Evolutionary conservation across 2,113 vertebrate species (phyloP), one percentile per base, ranked within the genome.

Genomic region (Phyllopteryx taeniolatus): DNA sequence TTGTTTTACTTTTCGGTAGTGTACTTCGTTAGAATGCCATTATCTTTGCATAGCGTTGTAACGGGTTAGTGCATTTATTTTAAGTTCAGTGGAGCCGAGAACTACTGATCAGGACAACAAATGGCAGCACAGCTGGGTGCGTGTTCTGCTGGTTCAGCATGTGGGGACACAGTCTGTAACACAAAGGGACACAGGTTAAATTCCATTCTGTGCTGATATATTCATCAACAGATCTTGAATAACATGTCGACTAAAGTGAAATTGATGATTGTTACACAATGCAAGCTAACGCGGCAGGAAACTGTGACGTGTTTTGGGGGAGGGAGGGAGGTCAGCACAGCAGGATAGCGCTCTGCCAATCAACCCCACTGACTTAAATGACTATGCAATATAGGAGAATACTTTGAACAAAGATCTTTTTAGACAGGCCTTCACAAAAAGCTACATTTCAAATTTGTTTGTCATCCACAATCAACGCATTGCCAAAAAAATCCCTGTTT

Each of bases 111-210:
- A 56, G 3, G 56, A 27, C 22, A 13, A 5, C 22, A 2, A 22
- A 13, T 19, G 59, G 56, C 13, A 7, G 22, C 0, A 5, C 27
- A 13, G 13, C 56, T 6, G 22, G 20, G 3, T 31, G 56, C 22
- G 12, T 31, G 56, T 59, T 59, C 27, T 33, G 56, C n/a, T 22
- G 19, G 13, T 60, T 89, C 81, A 89, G 70, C 88, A 88, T 70
- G 79, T 82, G 10, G 87, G 79, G 53, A 78, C 46, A 42, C 51
- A 84, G 57, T 63, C 5, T 94, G 79, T 67, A 76, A 84, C 74
- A 90, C 68, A 74, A 77, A 65, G 42, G 71, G 5, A 33, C 46
- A 69, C 12, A 72, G 9, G 81, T 91, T 59, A 69, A 46, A 79
- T 77, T 71, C 56, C 62, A 43, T 1, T 47, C 17, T 27, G 8